phyloP scores from a whole-genome alignment of 2,113 vertebrate species.

The Passer montanus region DNA sequence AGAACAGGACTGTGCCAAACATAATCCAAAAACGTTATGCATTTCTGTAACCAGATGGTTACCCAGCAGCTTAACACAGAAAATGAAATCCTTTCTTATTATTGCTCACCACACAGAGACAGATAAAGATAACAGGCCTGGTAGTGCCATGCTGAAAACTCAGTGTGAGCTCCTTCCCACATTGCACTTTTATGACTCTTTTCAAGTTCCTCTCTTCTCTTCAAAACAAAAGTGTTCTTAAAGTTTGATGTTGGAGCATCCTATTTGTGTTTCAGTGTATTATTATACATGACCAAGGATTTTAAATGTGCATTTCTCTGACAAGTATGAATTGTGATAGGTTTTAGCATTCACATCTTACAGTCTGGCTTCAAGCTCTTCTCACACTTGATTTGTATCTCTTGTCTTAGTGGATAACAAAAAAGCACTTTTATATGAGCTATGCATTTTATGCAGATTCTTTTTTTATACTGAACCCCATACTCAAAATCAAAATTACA shows the following conservation, averaged over 20 bases:
- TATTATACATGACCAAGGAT: conserved; percentile 8
- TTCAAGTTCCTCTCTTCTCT: not conserved
- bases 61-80: not conserved
- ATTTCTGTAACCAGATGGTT: not conserved
- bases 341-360: conserved; percentile 31
- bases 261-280: conserved; percentile 4
- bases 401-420: not conserved
- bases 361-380: conserved; percentile 32
- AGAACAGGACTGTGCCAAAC: not conserved
- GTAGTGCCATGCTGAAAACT: not conserved
- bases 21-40: not conserved
- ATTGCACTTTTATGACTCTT: not conserved
- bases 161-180: not conserved
- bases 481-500: not conserved
- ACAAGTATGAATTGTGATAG: not conserved
- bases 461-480: not conserved
- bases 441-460: not conserved
- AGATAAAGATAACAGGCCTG: not conserved
- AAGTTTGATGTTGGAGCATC: not conserved
- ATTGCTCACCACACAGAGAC: not conserved
- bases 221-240: not conserved
- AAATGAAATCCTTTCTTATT: not conserved
- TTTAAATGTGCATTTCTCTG: conserved; percentile 11
- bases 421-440: not conserved
- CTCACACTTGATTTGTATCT: conserved; percentile 45